A percentile compares a stretch with the other conserved stretches of the same genome.
phyloP scores from a whole-genome alignment of 2,888 invertebrate species.

The Tetrapedia diversipes region DNA sequence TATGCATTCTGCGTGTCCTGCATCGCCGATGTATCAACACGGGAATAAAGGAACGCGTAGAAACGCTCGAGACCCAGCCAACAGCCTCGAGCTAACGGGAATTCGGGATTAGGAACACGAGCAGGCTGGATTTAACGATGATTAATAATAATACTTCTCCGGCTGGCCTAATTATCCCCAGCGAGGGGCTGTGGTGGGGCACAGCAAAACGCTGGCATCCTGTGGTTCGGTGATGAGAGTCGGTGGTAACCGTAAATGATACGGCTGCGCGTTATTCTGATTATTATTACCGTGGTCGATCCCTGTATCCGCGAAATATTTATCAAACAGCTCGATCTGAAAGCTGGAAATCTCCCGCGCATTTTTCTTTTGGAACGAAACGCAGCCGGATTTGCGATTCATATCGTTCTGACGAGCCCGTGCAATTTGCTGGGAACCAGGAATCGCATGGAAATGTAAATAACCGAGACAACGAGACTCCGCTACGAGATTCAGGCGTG shows the following conservation, averaged over 20 bases:
- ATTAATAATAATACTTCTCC: constrained; percentile 42
- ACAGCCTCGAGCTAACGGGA: constrained; percentile 50
- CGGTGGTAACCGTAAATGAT: constrained; percentile 6
- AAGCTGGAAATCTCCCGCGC: too few species aligned
- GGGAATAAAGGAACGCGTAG: constrained; percentile 39
- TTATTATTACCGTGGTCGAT: not conserved
- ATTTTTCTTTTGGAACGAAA: too few species aligned
- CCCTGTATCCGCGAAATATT: not conserved
- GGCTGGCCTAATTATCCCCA: constrained; percentile 10
- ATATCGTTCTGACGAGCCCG: not conserved
- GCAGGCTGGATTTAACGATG: constrained; percentile 39
- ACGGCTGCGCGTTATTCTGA: not conserved
- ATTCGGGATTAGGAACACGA: constrained; percentile 31
- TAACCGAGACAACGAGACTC: constrained; percentile 18
- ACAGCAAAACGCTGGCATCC: constrained; percentile 11
- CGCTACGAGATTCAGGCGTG: not conserved
- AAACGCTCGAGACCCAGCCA: not conserved
- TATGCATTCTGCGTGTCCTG: constrained; percentile 20
- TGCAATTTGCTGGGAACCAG: not conserved
- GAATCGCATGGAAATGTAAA: not conserved
- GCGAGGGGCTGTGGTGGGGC: not conserved
- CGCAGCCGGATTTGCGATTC: not conserved
- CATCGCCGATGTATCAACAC: constrained; percentile 50
- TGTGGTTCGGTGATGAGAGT: not conserved
- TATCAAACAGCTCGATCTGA: not conserved